Evolutionary conservation across 2,797 vertebrate species (phyloP), one percentile per base, ranked within the genome.

Genomic region (Bradypodion ventrale): DNA sequence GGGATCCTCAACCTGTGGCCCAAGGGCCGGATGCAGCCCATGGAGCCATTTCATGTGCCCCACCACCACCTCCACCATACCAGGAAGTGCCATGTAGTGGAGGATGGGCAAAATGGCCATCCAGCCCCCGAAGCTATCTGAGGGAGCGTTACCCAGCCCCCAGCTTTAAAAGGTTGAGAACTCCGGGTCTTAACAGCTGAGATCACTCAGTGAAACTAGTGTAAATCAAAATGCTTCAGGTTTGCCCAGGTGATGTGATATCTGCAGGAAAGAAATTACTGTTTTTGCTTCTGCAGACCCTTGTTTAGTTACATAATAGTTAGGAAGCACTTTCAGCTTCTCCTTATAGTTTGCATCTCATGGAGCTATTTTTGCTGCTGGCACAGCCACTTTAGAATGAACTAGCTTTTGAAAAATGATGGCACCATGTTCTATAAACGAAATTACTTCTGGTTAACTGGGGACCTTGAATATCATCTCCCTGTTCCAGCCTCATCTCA

Each of bases 401-500:
- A 76, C n/a, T 46, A 1, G 66, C 78, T 85, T 56, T 19, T 46
- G 56, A 74, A 35, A 62, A 60, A 1, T 2, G 29, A 32, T 0
- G 60, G 5, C 29, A 75, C 37, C 13, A 60, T 63, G 27, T 5
- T 83, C 15, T 79, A 72, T 59, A 13, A 21, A 78, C 80, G 78
- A 73, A 82, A 80, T 66, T 44, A 75, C 37, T 76, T 91, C 80
- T 77, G 78, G 12, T n/a, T 79, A 0, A 73, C 2, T 85, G 87
- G 59, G 49, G 59, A 63, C 74, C 80, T 52, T 13, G 72, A 73
- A 75, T 46, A 52, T 52, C 6, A 83, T 42, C 35, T 83, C 0
- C 0, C 35, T 69, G 0, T 65, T 85, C 70, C 60, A 59, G 1
- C 79, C 73, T 70, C 80, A 15, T n/a, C 85, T 29, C 46, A 84